Base-by-base conservation (phyloP, 64 coral and sea anemone species). In the Porites lutea region DNA sequence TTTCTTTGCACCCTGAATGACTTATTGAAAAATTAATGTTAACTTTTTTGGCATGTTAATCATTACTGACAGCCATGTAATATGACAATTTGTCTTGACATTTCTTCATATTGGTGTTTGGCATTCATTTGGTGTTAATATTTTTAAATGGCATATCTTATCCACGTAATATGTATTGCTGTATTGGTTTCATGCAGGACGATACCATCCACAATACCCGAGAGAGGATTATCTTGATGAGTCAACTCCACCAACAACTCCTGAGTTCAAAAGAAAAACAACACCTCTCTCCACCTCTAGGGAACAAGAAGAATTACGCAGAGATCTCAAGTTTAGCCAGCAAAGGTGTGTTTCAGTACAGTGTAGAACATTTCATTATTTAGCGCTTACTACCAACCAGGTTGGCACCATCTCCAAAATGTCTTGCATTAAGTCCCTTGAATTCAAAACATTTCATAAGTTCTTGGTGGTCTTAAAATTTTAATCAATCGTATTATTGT, bases 311-410 rank as follows among this genome's bases (percentile, higher is more conserved):
- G 80, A 82, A 86, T 77, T 96, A 46, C 91, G 93, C 5, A 96
- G 93, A 90, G 95, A 96, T 49, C 88, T 96, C 21, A 96, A 96
- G 90, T 96, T 96, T 75, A 96, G n/a, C 82, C 95, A 96, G 83
- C 95, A 96, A 37, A 90, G 95, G 95, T 96, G 50, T 21, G 49
- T 69, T 48, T 53, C 27, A 37, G 27, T 37, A 37, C 27, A 37
- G 27, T 37, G 27, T 37, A 37, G 27, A 37, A 37, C 27, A 1
- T 37, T 37, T 37, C 27, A 37, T 37, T 37, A 1, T 37, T 37
- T 37, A 37, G 27, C 27, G 27, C 27, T 37, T 37, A 37, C 1
- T 37, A 37, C 27, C 0, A 37, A 37, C 27, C 27, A 37, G 27
- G 27, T 37, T 37, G 27, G 27, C 11, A 44, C 16, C 59, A 18